phyloP scores from a whole-genome alignment of 2,888 invertebrate genomes.

The Drymonia ruficornis region DNA sequence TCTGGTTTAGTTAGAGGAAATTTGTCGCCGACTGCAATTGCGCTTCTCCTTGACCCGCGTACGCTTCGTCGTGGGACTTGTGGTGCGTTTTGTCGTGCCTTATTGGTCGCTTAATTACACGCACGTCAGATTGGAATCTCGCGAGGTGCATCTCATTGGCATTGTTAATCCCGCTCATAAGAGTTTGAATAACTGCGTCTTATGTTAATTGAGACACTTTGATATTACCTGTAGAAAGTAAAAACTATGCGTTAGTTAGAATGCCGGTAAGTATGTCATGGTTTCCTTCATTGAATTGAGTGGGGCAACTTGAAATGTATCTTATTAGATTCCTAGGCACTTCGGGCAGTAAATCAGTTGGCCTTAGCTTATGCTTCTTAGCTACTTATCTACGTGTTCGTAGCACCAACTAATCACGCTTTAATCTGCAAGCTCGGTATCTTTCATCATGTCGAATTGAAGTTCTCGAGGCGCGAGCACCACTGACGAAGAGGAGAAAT shows the following conservation, averaged over 20 bases:
- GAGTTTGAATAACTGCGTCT: slow-evolving; percentile 14
- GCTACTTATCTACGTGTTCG: no score
- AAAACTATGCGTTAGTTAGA: slow-evolving; percentile 8
- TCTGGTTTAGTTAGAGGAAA: slow-evolving; percentile 13
- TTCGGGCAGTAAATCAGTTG: no score
- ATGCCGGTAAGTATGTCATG: neutral
- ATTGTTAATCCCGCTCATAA: slow-evolving; percentile 28
- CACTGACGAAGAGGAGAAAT: slow-evolving; percentile 25
- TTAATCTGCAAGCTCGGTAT: neutral
- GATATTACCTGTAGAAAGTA: slow-evolving; percentile 21
- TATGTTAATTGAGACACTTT: slow-evolving; percentile 24
- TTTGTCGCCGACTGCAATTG: slow-evolving; percentile 26
- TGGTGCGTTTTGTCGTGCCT: slow-evolving; percentile 37
- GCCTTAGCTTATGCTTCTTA: no score
- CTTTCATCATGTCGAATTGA: slow-evolving; percentile 18
- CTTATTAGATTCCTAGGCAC: no score
- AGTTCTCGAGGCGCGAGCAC: neutral
- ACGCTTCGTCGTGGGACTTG: slow-evolving; percentile 33
- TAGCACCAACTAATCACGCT: neutral
- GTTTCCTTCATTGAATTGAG: neutral
- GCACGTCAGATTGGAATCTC: slow-evolving; percentile 29
- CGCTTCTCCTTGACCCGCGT: slow-evolving; percentile 66
- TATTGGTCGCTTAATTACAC: slow-evolving; percentile 29
- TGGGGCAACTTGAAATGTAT: neutral
- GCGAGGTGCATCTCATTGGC: slow-evolving; percentile 19